Evolutionary conservation across 2,113 vertebrate species (phyloP).

Genomic region (Corvus hawaiiensis): DNA sequence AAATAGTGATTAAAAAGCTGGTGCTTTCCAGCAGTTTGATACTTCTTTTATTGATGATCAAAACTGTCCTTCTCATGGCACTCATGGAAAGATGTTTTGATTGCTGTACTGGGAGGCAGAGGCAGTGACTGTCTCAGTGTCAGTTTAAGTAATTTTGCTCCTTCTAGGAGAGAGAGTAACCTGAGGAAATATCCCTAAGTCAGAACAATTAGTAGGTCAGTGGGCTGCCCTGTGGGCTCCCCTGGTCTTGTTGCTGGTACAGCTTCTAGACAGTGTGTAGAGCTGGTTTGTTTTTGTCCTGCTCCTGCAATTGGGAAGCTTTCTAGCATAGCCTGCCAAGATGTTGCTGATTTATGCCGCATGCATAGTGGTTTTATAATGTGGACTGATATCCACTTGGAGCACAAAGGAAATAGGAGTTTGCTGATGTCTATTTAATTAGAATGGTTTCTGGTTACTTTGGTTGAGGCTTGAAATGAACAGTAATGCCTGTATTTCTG

Average conservation of each 20-base stretch:
- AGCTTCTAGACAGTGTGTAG: background rate
- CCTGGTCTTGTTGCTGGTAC: background rate
- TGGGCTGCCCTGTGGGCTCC: background rate
- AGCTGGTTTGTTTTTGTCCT: background rate
- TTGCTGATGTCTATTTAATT: slow-evolving; percentile 59
- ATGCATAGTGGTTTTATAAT: slow-evolving; percentile 46
- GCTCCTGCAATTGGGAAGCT: slow-evolving; percentile 6
- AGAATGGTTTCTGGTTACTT: slow-evolving; percentile 55
- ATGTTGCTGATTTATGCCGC: slow-evolving; percentile 53
- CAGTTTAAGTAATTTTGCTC: background rate
- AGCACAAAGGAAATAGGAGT: slow-evolving; percentile 55
- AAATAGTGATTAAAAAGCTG: background rate
- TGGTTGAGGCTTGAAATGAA: slow-evolving; percentile 33
- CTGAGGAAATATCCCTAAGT: background rate
- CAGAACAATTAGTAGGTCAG: background rate
- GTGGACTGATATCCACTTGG: slow-evolving; percentile 6
- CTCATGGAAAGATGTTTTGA: background rate
- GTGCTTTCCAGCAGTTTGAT: background rate
- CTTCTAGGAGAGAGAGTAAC: background rate
- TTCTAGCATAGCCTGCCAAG: slow-evolving; percentile 40
- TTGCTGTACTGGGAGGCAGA: background rate
- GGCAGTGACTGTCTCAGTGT: background rate
- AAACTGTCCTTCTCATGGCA: background rate
- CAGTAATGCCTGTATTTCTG: slow-evolving; percentile 4
- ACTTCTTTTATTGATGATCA: background rate